Conservation (phyloP, 1,140 invertebrate genomes). For the Mactra quadrangularis region DNA sequence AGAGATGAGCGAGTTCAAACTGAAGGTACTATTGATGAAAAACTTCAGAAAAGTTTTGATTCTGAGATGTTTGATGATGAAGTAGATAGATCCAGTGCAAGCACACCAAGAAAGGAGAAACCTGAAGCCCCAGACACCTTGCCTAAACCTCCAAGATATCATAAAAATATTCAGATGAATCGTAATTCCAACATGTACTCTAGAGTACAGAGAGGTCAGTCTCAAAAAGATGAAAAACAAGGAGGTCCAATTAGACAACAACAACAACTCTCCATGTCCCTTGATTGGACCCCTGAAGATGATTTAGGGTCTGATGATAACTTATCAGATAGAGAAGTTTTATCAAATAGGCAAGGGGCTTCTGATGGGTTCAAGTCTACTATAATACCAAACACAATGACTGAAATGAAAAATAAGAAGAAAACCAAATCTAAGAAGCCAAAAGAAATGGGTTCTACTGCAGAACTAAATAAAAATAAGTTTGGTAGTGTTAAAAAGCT, state of each 20-base stretch:
- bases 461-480: slow-evolving; percentile 69
- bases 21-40: slow-evolving; percentile 64
- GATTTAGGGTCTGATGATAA: slow-evolving; percentile 79
- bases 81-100: background rate
- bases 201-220: slow-evolving; percentile 11
- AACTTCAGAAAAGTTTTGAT: slow-evolving; percentile 56
- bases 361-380: slow-evolving; percentile 77
- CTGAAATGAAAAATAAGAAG: slow-evolving; percentile 70
- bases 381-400: slow-evolving; percentile 73
- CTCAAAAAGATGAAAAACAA: background rate
- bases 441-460: slow-evolving; percentile 52
- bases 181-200: slow-evolving; percentile 12
- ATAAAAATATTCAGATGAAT: slow-evolving; percentile 55
- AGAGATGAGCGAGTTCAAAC: slow-evolving; percentile 69
- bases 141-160: slow-evolving; percentile 58
- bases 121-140: slow-evolving; percentile 33
- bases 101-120: slow-evolving; percentile 43
- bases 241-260: background rate
- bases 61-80: background rate
- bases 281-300: slow-evolving; percentile 76
- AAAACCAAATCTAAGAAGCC: slow-evolving; percentile 63
- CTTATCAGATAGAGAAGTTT: slow-evolving; percentile 68
- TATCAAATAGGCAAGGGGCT: slow-evolving; percentile 42
- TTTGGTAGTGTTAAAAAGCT: slow-evolving; percentile 77
- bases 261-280: slow-evolving; percentile 35